Evolutionary conservation across 1,140 invertebrate species (phyloP).

Genomic region (Steinernema feltiae): DNA sequence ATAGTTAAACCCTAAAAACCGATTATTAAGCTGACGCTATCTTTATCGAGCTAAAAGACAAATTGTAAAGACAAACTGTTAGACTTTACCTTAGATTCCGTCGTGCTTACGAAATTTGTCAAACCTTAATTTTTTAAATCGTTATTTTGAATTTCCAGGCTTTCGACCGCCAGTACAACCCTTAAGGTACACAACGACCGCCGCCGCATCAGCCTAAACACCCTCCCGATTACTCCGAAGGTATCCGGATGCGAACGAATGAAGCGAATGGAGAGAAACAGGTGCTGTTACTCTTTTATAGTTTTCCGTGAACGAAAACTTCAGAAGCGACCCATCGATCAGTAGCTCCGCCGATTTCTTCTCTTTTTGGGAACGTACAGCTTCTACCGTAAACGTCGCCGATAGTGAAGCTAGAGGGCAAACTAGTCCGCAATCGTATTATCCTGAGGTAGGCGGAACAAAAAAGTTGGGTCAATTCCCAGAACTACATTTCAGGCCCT

Average conservation of each 20-base stretch:
- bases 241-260: not conserved
- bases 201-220: constrained; percentile 43
- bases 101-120: too few species aligned
- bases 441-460: not conserved
- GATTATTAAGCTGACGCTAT: not conserved
- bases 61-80: too few species aligned
- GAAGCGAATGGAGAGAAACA: not conserved
- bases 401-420: not conserved
- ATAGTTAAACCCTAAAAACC: not conserved
- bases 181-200: constrained; percentile 21
- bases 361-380: not conserved
- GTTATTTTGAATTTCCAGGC: not conserved
- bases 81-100: too few species aligned
- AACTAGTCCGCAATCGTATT: not conserved
- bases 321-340: not conserved
- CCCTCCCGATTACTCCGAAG: constrained; percentile 42
- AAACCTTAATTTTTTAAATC: not conserved
- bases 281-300: too few species aligned
- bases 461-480: not conserved
- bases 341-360: constrained; percentile 1
- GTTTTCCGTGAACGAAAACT: too few species aligned
- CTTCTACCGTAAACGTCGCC: not conserved
- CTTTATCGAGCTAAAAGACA: too few species aligned
- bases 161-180: not conserved
- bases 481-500: constrained; percentile 73